Base-by-base conservation (phyloP, 2,888 invertebrate species). In the Tinea semifulvella region DNA sequence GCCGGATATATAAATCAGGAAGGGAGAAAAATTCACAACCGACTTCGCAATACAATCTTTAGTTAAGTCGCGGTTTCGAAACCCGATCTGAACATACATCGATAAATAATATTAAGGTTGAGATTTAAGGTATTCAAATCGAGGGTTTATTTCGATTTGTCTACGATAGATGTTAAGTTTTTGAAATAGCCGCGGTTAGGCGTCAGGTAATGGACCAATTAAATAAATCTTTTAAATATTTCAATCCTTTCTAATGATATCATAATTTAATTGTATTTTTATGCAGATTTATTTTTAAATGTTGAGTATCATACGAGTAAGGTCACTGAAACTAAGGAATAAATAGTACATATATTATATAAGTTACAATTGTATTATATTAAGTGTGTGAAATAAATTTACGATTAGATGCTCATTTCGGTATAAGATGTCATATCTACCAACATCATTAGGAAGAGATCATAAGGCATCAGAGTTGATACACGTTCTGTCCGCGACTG, bases 1-100 rank as follows among this genome's bases (percentile, higher is more conserved):
- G 18, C 60, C 60, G 60, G 62, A 63, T 66, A 66, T n/a, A n/a
- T 68, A 66, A 65, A 68, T 68, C 69, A 63, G 59, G 45, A 36
- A 46, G 11, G 11, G 27, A 60, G 63, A 74, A 71, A 73, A 72
- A 71, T 65, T 25, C 27, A 36, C 17, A 11, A 28, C 13, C 31
- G 7, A 31, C 31, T 7, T 14, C 13, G 13, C 11, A 11, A 31
- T 7, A 13, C 2, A 2, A n/a, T 31, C 13, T 31, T 31, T 7
- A 11, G 3, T 31, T 31, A 31, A 31, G n/a, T 31, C 31, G 14
- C 31, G 31, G 31, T 31, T 31, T 13, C 31, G 7, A 31, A 31
- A 11, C 13, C 7, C 3, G n/a, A 13, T 4, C 13, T 31, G 13
- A 31, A n/a, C 2, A 11, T 6, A 31, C 2, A 26, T n/a, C 26